Evolutionary conservation across 1,140 invertebrate genomes (phyloP), one percentile per base, ranked within the genome.

Genomic region (Tenebrio molitor): DNA sequence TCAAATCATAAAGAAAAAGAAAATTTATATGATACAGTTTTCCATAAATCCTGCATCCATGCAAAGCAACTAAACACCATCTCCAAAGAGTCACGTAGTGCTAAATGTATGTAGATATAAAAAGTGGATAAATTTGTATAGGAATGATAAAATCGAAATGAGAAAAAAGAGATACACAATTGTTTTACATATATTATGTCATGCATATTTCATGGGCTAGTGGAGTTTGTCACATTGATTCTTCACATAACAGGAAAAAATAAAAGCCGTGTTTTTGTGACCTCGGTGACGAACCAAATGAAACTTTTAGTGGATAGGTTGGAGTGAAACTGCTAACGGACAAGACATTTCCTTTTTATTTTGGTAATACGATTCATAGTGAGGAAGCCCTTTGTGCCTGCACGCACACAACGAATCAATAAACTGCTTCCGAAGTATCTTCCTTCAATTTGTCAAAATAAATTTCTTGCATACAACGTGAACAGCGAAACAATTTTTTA

Each of bases 201-300:
- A 58, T 58, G 50, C 23, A 25, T 58, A 58, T 58, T 58, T 58
- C 50, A 58, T 58, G 23, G n/a, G 36, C n/a, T 39, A 2, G 36
- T 5, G n/a, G 36, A 12, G 36, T 39, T 39, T 39, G 36, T 39
- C 36, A 39, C 36, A 39, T 39, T 39, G 36, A 39, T 39, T 39
- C 36, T 33, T 4, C 29, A 33, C 29, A n/a, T 33, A 33, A 33
- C 36, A 39, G 4, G n/a, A 39, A 39, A 39, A 39, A 39, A 39
- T 12, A 5, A 39, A 39, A 39, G 29, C 29, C 29, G 4, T 33
- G 29, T 33, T 33, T 33, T 33, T 33, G 29, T 33, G 29, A 33
- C 29, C 29, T 33, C 29, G 4, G 36, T 39, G 36, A 39, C 36
- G 36, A 39, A 39, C n/a, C 36, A 39, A 39, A 39, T 12, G 36